A percentile compares a stretch with the other conserved stretches of the same genome.
These are phyloP conservation scores for Lonchura striata DNA, from an alignment of 2,113 vertebrate species.

Conservation along the genomic window DNA sequence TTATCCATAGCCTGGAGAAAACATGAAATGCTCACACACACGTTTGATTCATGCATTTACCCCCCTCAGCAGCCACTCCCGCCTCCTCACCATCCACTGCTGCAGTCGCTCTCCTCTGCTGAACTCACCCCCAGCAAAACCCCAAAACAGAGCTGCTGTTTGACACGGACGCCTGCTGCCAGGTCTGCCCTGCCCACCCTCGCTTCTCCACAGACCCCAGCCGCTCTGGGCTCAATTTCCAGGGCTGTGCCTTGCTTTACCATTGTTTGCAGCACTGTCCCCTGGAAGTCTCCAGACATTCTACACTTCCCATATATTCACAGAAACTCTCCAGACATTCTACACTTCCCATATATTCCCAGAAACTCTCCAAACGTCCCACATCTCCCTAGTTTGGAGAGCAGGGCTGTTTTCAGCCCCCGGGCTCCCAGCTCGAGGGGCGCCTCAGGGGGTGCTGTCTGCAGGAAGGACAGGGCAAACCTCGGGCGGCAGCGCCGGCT, in stretches of 20 bases:
- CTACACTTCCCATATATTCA: too few relatives aligned
- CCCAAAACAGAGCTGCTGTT: not conserved
- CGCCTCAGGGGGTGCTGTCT: rapidly evolving
- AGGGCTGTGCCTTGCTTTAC: not conserved
- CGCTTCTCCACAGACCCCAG: not conserved
- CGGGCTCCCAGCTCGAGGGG: rapidly evolving
- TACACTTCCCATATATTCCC: not conserved
- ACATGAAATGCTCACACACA: not conserved
- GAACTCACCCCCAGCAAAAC: not conserved
- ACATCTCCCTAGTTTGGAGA: rapidly evolving
- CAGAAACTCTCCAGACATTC: not conserved
- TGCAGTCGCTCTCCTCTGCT: not conserved
- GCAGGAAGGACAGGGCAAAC: not conserved
- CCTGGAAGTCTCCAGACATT: not conserved
- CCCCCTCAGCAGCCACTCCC: not conserved
- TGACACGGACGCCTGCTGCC: not conserved
- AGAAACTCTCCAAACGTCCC: rapidly evolving
- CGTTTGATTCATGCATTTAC: rapidly evolving
- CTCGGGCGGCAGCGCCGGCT: not conserved
- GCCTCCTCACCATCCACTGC: not conserved
- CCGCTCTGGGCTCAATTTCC: not conserved
- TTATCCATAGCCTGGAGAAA: not conserved
- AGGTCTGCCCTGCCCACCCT: not conserved
- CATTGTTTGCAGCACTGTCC: rapidly evolving
- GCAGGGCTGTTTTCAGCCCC: not conserved